Conservation (phyloP, 1,140 invertebrate species). For the Sinella curviseta region DNA sequence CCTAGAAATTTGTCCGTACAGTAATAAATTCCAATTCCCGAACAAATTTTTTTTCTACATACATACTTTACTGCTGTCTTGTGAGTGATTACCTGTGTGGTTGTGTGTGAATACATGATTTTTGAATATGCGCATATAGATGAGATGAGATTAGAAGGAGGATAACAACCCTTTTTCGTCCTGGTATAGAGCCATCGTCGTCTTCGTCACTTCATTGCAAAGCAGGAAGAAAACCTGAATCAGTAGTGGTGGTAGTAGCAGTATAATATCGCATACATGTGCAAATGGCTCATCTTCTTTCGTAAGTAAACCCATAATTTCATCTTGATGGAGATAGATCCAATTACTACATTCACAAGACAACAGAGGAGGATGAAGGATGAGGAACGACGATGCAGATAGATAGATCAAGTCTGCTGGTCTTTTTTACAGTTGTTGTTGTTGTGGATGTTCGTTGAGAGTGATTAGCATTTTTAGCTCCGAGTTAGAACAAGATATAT, state of each 20-base stretch:
- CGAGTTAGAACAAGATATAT: background rate
- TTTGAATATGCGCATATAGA: too few species aligned
- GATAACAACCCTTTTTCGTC: background rate
- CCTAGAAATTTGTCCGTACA: conserved; percentile 15
- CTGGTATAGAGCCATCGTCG: too few species aligned
- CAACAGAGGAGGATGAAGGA: background rate
- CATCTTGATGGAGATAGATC: conserved; percentile 10
- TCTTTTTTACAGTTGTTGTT: too few species aligned
- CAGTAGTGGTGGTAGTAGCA: background rate
- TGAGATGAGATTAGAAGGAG: too few species aligned
- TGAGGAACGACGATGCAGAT: too few species aligned
- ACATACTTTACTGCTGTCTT: background rate
- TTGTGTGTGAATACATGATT: background rate
- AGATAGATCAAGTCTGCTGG: too few species aligned
- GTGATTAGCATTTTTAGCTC: background rate
- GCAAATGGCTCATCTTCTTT: background rate
- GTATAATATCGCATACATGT: background rate
- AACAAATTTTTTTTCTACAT: background rate
- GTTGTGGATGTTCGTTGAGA: background rate
- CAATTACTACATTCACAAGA: background rate
- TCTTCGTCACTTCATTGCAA: too few species aligned
- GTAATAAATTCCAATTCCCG: background rate
- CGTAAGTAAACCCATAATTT: conserved; percentile 6
- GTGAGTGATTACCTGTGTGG: background rate
- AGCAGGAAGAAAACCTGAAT: background rate